Percentiles rank a stretch among this genome's conserved stretches.
Conservation (phyloP, 2,888 invertebrate species). For the Dasypolia templi region DNA sequence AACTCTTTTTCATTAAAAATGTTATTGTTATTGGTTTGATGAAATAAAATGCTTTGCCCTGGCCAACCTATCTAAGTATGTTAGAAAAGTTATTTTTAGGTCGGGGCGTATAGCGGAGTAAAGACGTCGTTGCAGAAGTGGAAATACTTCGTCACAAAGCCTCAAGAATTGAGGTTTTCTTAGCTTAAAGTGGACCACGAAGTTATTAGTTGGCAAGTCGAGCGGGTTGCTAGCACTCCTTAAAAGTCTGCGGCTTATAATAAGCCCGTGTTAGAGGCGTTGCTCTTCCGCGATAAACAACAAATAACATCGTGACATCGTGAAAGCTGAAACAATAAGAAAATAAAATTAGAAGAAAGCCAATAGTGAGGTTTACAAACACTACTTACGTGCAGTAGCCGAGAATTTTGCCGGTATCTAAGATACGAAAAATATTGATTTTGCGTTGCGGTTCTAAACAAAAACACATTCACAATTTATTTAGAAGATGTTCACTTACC, state of each 20-base stretch:
- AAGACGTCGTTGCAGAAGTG: too few species aligned
- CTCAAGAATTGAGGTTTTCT: too few species aligned
- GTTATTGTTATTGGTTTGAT: too few species aligned
- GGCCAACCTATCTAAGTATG: too few species aligned
- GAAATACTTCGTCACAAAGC: too few species aligned
- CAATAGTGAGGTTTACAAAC: background rate
- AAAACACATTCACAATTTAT: background rate
- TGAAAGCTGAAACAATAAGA: background rate
- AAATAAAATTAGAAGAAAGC: background rate
- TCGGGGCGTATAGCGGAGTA: too few species aligned
- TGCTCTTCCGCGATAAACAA: background rate
- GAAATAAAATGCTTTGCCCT: too few species aligned
- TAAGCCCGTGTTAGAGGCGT: background rate
- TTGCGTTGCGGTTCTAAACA: background rate
- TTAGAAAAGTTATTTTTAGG: too few species aligned
- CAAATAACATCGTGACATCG: background rate
- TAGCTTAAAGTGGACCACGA: too few species aligned
- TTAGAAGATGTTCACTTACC: background rate
- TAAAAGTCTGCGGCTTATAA: background rate
- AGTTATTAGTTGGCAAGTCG: background rate
- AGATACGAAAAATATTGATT: background rate
- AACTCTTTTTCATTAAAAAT: too few species aligned
- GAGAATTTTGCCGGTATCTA: background rate
- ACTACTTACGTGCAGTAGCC: background rate
- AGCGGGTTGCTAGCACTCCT: background rate